Evolutionary conservation across 2,113 vertebrate species (phyloP), one percentile per base, ranked within the genome.

Genomic region (Morone saxatilis): DNA sequence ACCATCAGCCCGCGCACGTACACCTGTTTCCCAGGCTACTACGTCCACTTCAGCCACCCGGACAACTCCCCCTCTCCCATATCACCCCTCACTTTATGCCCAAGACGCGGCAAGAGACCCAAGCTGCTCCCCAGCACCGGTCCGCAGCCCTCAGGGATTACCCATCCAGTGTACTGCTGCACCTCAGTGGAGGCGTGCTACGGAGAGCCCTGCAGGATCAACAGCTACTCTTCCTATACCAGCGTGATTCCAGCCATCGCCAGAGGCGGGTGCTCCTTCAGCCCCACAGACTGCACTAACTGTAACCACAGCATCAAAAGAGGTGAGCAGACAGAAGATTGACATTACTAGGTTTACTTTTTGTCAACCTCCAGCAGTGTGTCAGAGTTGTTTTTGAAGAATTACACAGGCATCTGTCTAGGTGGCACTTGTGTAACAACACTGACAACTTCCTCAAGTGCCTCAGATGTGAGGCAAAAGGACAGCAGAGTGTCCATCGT

Each of bases 111-210:
- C 92, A 95, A 97, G 92, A 60, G 96, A 71, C 91, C 95, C 85
- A 97, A 96, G 90, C 95, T 98, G 57, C 92, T 97, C 76, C 94
- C 97, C 8, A 94, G 96, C 3, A 91, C 96, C 0, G 86, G 95
- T 59, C 93, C 97, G 16, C 95, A 96, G 88, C 94, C 96, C 1
- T 94, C 96, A 1, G 96, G 96, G 75, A 96, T 96, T 81, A 95
- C 96, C 95, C 97, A 96, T 3, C 95, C 97, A 54, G 95, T 96
- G 75, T 99, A 97, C 96, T 96, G 97, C 96, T 97, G 97, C 87
- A 95, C 87, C 86, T 96, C 97, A 6, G 95, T 96, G 1, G 95
- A 94, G 70, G 85, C 97, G 62, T 97, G 97, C 80, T 97, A 97
- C 4, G 95, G 96, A 6, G 97, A 98, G 88, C 95, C 97, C 60